Conservation (phyloP, 2,113 vertebrate genomes). For the Psammodynastes pulverulentus region DNA sequence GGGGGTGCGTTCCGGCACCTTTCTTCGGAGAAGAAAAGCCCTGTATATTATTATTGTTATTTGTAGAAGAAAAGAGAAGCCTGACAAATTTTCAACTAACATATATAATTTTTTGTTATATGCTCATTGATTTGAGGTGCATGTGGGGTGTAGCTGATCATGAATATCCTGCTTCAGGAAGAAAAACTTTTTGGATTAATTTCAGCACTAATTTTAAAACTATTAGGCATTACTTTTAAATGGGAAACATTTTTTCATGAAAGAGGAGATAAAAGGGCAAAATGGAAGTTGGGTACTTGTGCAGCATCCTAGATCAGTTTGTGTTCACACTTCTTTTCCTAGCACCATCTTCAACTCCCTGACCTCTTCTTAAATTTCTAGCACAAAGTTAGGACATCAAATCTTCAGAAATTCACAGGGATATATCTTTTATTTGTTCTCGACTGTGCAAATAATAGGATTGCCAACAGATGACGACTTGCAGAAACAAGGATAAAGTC, state of each 20-base stretch:
- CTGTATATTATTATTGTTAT: not conserved
- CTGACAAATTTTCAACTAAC: not conserved
- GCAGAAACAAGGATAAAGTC: not conserved
- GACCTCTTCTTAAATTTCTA: not conserved
- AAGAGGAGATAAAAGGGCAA: not conserved
- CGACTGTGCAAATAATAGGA: conserved; percentile 38
- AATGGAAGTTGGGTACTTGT: not conserved
- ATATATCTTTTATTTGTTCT: not conserved
- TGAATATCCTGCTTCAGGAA: not conserved
- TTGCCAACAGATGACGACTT: conserved; percentile 43
- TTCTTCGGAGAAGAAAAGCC: no score
- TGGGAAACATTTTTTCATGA: not conserved
- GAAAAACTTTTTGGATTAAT: not conserved
- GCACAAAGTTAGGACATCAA: not conserved
- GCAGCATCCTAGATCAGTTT: not conserved
- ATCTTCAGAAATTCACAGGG: not conserved
- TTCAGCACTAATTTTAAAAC: not conserved
- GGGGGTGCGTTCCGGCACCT: no score
- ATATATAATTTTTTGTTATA: not conserved
- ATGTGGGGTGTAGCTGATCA: not conserved
- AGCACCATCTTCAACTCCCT: not conserved
- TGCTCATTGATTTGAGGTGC: not conserved
- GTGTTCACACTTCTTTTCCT: not conserved
- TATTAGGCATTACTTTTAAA: not conserved
- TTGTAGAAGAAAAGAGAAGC: not conserved